Evolutionary conservation across 2,888 invertebrate species (phyloP).

Genomic region (Cantharis flavilabris): DNA sequence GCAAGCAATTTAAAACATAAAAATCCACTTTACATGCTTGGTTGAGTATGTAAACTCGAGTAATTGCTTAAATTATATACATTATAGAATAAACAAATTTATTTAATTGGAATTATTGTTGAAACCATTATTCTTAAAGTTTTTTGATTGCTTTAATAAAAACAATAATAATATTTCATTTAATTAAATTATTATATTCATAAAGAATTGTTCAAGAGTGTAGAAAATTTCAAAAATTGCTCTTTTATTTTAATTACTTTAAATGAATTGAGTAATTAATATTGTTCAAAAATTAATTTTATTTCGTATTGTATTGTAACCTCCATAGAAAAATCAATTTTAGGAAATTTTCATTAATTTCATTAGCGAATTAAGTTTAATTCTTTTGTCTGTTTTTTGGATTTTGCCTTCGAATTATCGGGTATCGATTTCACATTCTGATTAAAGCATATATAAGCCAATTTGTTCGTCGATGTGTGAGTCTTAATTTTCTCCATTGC

Average conservation of each 20-base stretch:
- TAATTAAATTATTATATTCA: not conserved
- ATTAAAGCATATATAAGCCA: not conserved
- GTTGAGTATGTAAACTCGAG: constrained; percentile 35
- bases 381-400: not conserved
- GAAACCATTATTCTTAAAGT: not conserved
- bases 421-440: not conserved
- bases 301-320: not conserved
- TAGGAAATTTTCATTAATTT: not conserved
- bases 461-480: not conserved
- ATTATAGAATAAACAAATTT: not conserved
- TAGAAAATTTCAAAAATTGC: not conserved
- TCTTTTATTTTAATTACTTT: not conserved
- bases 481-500: not conserved
- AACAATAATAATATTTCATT: not conserved
- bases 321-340: not conserved
- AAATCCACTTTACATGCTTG: constrained; percentile 24
- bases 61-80: constrained; percentile 20
- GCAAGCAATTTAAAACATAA: not conserved
- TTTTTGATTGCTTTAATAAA: not conserved
- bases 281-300: not conserved
- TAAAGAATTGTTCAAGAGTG: not conserved
- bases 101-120: not conserved
- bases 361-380: not conserved
- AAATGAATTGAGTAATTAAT: not conserved
- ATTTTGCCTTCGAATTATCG: not conserved